These are phyloP conservation scores for Halichondria panicea DNA, from an alignment of 37 sponge, comb jelly and placozoan species.

Conservation along the genomic window DNA sequence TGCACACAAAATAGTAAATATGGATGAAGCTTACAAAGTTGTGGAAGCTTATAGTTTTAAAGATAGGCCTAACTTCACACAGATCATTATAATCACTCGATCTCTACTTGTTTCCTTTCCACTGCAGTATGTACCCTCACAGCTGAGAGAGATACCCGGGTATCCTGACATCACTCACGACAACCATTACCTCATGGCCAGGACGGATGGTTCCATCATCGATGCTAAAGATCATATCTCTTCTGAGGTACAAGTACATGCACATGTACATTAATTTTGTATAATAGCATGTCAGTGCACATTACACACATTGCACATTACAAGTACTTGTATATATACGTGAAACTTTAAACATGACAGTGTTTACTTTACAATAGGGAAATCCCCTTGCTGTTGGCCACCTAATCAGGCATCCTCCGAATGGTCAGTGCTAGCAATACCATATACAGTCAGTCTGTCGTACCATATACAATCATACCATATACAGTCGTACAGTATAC, in stretches of 20 bases:
- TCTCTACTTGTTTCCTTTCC: not conserved
- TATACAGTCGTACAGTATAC: too few relatives aligned
- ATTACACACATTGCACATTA: not conserved
- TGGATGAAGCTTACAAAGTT: too few relatives aligned
- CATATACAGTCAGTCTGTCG: too few relatives aligned
- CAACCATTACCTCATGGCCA: conserved; percentile 52
- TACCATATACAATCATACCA: too few relatives aligned
- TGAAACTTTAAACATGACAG: not conserved
- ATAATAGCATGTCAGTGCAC: too few relatives aligned
- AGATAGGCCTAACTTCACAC: too few relatives aligned
- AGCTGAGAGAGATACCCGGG: conserved; percentile 22
- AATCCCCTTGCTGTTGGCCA: conserved; percentile 35
- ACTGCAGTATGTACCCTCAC: conserved; percentile 25
- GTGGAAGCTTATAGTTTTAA: too few relatives aligned
- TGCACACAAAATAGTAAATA: too few relatives aligned
- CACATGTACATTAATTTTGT: conserved; percentile 4
- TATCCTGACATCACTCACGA: conserved; percentile 20
- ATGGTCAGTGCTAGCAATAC: too few relatives aligned
- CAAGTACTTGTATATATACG: not conserved
- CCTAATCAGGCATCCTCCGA: conserved; percentile 38
- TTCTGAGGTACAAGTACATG: not conserved
- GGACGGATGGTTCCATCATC: conserved; percentile 37
- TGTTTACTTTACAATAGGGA: not conserved
- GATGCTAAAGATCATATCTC: conserved; percentile 16
- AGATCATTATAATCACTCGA: not conserved